These are phyloP conservation scores for Hipparchia semele DNA, from an alignment of 2,888 invertebrate genomes.

Conservation along the genomic window DNA sequence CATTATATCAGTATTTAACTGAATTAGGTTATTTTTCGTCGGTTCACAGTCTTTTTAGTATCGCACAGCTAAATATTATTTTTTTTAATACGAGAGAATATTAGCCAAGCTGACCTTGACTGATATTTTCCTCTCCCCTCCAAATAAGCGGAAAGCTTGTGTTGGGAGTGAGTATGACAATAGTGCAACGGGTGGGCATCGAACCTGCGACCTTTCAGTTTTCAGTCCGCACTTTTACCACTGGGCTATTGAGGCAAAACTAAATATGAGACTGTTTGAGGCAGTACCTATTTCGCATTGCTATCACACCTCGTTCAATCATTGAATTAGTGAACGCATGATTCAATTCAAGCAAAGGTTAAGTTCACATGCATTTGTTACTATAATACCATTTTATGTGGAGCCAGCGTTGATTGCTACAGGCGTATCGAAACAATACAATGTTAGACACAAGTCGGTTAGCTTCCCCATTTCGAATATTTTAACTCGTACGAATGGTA, in stretches of 20 bases:
- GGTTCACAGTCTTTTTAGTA: conserved; percentile 8
- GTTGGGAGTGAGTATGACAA: no score
- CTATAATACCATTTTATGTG: conserved; percentile 9
- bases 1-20: no score
- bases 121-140: no score
- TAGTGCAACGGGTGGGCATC: no score
- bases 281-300: conserved; percentile 43
- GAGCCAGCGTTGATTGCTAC: conserved; percentile 6
- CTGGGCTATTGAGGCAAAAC: no score
- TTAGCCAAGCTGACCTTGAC: no score
- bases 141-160: no score
- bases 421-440: background rate
- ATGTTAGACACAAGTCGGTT: background rate
- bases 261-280: conserved; percentile 42
- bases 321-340: conserved; percentile 48
- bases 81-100: no score
- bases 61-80: conserved; percentile 23
- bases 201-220: no score
- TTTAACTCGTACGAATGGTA: background rate
- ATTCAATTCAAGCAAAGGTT: conserved; percentile 45
- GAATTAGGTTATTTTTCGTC: background rate
- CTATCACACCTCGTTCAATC: conserved; percentile 45
- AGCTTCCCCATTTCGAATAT: background rate
- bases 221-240: no score
- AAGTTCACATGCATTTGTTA: conserved; percentile 46